phyloP scores from a whole-genome alignment of 2,113 vertebrate genomes.

The Cochlearius cochlearius region DNA sequence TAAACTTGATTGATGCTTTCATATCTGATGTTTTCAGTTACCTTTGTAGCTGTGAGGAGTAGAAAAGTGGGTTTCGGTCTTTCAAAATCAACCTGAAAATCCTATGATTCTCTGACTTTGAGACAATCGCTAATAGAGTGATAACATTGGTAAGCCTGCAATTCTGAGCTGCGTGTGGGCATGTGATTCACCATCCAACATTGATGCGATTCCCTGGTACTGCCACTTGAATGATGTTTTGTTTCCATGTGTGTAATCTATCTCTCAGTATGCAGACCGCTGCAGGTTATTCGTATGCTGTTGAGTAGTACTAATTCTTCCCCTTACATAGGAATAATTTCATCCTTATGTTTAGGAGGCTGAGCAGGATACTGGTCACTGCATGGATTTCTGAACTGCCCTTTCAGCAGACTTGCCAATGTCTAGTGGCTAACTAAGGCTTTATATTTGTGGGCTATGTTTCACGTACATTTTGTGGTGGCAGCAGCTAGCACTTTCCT shows the following conservation, averaged over 20 bases:
- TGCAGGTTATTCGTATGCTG: neutral
- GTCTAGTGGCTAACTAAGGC: neutral
- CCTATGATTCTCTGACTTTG: neutral
- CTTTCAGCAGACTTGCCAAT: neutral
- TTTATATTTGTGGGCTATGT: neutral
- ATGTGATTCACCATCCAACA: neutral
- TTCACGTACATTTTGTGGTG: neutral
- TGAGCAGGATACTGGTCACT: neutral
- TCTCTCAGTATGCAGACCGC: neutral
- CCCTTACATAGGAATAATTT: neutral
- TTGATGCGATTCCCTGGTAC: neutral
- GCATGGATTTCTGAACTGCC: neutral
- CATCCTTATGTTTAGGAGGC: neutral
- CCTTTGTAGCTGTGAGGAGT: neutral
- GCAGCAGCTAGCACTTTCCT: slow-evolving; percentile 10
- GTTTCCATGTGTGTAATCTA: neutral
- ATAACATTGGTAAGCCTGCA: neutral
- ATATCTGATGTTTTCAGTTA: neutral
- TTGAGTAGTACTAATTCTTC: neutral
- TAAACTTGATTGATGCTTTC: neutral
- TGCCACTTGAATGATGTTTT: neutral
- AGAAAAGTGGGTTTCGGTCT: neutral
- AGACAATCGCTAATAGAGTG: neutral
- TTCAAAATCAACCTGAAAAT: neutral
- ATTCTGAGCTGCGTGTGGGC: neutral